Base-by-base conservation (phyloP, 2,113 vertebrate genomes). In the Bombycilla garrulus region DNA sequence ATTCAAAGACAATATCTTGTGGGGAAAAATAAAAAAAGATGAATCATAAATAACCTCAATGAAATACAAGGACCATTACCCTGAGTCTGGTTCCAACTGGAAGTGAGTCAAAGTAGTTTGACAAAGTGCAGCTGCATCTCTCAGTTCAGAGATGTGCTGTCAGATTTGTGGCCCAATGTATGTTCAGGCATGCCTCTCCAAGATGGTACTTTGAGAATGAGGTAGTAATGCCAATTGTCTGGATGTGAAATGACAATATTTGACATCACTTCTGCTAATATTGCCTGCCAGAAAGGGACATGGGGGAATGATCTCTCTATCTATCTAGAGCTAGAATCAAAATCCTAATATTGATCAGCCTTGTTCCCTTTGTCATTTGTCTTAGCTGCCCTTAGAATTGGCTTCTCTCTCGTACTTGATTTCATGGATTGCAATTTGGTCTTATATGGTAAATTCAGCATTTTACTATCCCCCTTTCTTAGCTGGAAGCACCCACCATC, bases 221-320 rank as follows among this genome's bases (percentile, higher is more conserved):
- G 61, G 61, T 71, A 74, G 82, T 88, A 84, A 84, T 81, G 77
- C 82, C 86, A 56, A 0, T 90, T 94, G 82, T 83, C 79, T 90
- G 76, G 90, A 67, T 95, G 88, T 92, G 88, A 96, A 96, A 94
- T 93, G 90, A 89, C 80, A 96, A 93, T 95, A 93, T 96, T 97
- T 96, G 95, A 95, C 40, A 96, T 96, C 56, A 86, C 77, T 91
- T 93, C 86, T 95, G 81, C 86, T 97, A 91, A 93, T 93, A 94
- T 25, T 89, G 57, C 83, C 73, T 95, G 94, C 91, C 95, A 95
- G 83, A 89, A 92, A 64, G 77, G 91, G 73, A 92, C 86, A 29
- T 26, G 60, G 56, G 83, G 86, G 86, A 92, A 79, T 91, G 94
- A 95, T 91, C 72, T 88, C 64, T 93, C 77, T 78, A 86, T 94